Evolutionary conservation across 2,888 invertebrate species (phyloP).

Genomic region (Agapostemon virescens): DNA sequence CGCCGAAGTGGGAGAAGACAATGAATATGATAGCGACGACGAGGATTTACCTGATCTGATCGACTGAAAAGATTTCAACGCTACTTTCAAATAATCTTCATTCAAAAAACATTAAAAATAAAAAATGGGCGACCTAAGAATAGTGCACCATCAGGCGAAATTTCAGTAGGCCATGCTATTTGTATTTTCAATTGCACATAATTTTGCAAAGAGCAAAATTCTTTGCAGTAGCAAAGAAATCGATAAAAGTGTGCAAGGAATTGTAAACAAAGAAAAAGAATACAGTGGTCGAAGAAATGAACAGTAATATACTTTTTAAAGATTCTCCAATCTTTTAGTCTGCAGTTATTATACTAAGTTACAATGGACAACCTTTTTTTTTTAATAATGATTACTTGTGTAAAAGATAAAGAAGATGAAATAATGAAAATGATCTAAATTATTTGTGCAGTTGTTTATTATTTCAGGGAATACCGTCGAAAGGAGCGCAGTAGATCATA

Average conservation of each 20-base stretch:
- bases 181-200: constrained; percentile 68
- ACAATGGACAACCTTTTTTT: constrained; percentile 77
- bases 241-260: constrained; percentile 56
- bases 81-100: constrained; percentile 62
- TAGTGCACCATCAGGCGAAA: constrained; percentile 64
- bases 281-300: constrained; percentile 56
- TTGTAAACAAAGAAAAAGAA: constrained; percentile 56
- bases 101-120: constrained; percentile 43
- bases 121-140: constrained; percentile 66
- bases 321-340: constrained; percentile 65
- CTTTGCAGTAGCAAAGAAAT: constrained; percentile 61
- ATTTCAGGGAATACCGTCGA: constrained; percentile 55
- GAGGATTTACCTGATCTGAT: constrained; percentile 88
- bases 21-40: constrained; percentile 82
- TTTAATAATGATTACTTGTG: constrained; percentile 75
- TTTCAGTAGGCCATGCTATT: constrained; percentile 67
- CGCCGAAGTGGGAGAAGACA: constrained; percentile 87
- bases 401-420: constrained; percentile 72
- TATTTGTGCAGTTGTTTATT: constrained; percentile 57
- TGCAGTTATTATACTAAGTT: constrained; percentile 76
- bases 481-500: background rate
- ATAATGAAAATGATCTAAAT: constrained; percentile 58
- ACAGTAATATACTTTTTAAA: constrained; percentile 67
- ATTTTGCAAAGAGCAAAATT: constrained; percentile 69
- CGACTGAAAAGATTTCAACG: constrained; percentile 48